These are phyloP conservation scores for Thunnus albacares DNA, from an alignment of 2,797 vertebrate species.

Conservation along the genomic window DNA sequence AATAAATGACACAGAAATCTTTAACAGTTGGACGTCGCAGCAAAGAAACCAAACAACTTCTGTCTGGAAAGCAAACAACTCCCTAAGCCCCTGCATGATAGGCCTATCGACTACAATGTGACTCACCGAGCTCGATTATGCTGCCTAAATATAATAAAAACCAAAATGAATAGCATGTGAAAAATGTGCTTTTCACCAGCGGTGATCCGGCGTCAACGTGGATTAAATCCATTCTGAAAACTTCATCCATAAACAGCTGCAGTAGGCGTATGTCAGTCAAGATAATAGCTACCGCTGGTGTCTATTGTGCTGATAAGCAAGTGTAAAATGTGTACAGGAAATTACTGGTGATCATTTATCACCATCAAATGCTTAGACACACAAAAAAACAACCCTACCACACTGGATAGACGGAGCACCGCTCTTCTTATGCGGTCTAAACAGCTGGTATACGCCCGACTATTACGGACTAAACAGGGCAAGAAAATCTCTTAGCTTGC, in stretches of 20 bases:
- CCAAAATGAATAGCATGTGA: neutral
- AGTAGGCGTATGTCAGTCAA: conserved; percentile 20
- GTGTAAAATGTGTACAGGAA: neutral
- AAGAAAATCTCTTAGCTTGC: neutral
- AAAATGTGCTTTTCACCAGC: conserved; percentile 18
- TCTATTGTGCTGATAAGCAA: neutral
- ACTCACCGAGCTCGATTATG: conserved; percentile 13
- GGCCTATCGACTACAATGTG: conserved; percentile 25
- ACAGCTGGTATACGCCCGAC: conserved; percentile 76
- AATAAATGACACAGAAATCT: conserved; percentile 53
- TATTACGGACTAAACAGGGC: conserved; percentile 22
- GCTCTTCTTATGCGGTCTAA: conserved; percentile 54
- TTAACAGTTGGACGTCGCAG: conserved; percentile 20
- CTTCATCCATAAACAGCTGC: conserved; percentile 67
- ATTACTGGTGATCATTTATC: conserved; percentile 5
- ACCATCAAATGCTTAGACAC: conserved; percentile 37
- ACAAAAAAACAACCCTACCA: neutral
- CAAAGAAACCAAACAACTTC: conserved; percentile 45
- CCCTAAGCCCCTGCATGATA: conserved; percentile 6
- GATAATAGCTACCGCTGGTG: neutral
- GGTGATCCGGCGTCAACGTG: conserved; percentile 32
- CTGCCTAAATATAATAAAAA: conserved; percentile 25
- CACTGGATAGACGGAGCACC: conserved; percentile 23
- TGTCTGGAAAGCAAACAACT: conserved; percentile 5
- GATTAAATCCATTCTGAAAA: conserved; percentile 56